Evolutionary conservation across 2,888 invertebrate species (phyloP).

Genomic region (Zhuqinia jingwanae): DNA sequence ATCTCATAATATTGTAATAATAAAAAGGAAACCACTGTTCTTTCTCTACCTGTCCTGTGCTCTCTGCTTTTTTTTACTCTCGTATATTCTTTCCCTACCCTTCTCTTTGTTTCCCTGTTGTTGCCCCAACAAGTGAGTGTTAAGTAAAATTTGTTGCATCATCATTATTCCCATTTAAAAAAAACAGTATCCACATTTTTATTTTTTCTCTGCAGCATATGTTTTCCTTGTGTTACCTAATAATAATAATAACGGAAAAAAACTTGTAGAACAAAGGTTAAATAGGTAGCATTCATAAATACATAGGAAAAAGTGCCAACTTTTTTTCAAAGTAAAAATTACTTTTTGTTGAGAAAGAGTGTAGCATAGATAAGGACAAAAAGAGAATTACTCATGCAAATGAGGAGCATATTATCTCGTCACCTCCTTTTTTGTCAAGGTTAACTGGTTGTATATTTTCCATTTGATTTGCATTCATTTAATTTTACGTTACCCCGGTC

Average conservation of each 20-base stretch:
- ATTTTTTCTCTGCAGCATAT: background rate
- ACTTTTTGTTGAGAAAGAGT: too few relatives aligned
- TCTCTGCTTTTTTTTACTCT: background rate
- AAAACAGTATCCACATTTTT: background rate
- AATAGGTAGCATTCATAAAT: too few relatives aligned
- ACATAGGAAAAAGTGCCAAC: too few relatives aligned
- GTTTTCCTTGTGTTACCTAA: background rate
- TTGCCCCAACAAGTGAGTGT: slow-evolving; percentile 38
- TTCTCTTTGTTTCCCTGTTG: background rate
- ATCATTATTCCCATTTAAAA: background rate
- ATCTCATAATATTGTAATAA: slow-evolving; percentile 47
- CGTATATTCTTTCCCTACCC: background rate
- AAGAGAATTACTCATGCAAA: too few relatives aligned
- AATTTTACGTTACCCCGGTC: too few relatives aligned
- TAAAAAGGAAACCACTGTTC: slow-evolving; percentile 20
- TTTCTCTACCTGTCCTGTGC: background rate
- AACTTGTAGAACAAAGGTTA: too few relatives aligned
- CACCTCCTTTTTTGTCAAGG: background rate
- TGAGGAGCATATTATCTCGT: too few relatives aligned
- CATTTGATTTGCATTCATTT: slow-evolving; percentile 14
- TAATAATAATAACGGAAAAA: too few relatives aligned
- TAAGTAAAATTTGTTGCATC: slow-evolving; percentile 22
- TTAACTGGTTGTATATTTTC: background rate
- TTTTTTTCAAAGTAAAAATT: too few relatives aligned
- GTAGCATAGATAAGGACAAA: too few relatives aligned